Percentiles rank a stretch among this genome's conserved stretches.
Evolutionary conservation across 2,888 invertebrate genomes (phyloP).

Genomic region (Anagyrus pseudococci): DNA sequence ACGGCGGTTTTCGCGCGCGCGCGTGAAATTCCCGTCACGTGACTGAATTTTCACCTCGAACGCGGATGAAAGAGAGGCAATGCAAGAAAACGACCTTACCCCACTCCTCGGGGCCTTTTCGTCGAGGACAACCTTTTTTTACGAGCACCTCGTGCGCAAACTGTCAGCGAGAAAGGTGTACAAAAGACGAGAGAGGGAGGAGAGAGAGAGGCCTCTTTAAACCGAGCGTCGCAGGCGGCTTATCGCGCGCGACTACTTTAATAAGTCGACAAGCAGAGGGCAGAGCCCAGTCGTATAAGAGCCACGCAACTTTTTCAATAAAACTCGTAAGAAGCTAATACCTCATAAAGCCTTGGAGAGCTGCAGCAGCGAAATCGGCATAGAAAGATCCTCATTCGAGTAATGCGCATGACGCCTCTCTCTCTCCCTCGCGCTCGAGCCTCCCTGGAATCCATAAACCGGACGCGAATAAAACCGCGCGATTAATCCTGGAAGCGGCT

Average conservation of each 20-base stretch:
- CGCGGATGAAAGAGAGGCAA: not conserved
- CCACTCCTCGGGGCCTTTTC: not conserved
- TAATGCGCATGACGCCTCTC: too few relatives aligned
- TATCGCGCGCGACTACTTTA: not conserved
- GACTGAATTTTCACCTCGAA: not conserved
- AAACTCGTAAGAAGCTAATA: not conserved
- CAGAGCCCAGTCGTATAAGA: not conserved
- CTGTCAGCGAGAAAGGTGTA: not conserved
- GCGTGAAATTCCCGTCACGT: conserved; percentile 5
- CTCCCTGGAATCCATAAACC: not conserved
- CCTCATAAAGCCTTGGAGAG: too few relatives aligned
- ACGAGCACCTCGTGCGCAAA: too few relatives aligned
- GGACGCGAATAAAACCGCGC: conserved; percentile 5
- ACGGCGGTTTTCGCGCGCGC: too few relatives aligned
- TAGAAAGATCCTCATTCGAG: too few relatives aligned
- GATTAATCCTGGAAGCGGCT: conserved; percentile 19
- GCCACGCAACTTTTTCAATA: not conserved
- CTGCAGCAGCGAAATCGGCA: too few relatives aligned
- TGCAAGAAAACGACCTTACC: too few relatives aligned
- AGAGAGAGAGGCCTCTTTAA: too few relatives aligned
- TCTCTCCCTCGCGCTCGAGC: too few relatives aligned
- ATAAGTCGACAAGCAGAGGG: not conserved
- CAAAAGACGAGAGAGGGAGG: too few relatives aligned
- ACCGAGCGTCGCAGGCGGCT: too few relatives aligned
- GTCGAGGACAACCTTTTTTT: not conserved